Base-by-base conservation (phyloP, 2,888 invertebrate species). In the Nebria brevicollis region DNA sequence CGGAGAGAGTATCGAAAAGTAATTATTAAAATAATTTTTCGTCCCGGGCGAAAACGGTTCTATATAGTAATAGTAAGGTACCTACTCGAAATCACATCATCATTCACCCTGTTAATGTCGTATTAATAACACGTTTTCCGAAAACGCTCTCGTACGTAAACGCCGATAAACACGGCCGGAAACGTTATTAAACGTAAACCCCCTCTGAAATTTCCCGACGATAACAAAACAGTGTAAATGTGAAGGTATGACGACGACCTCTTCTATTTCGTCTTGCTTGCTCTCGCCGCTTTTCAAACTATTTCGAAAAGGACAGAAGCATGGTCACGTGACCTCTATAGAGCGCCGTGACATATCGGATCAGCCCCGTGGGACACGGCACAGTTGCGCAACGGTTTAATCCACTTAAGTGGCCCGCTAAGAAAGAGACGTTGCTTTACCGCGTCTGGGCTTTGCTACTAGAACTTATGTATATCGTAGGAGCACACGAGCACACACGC, bases 311-410 rank as follows among this genome's bases (percentile, higher is more conserved):
- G 54, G 81, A 70, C 8, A 26, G 70, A 70, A 26, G 11, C 8
- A 82, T 82, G 82, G 82, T 83, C 82, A 83, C 81, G 82, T 78
- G 83, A 83, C 82, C 77, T 75, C 73, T 73, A 73, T 73, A 73
- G 73, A 73, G 26, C 73, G n/a, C 73, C 82, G 81, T 83, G 83
- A 83, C 83, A 83, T 83, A 83, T 84, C 83, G 84, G 83, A 83
- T 82, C 82, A 81, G 82, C 73, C 82, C 83, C 84, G 83, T 79
- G 82, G 79, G 83, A 72, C 83, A 83, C 82, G 82, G 83, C 84
- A 84, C 84, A 83, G 84, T 84, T 84, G 84, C 84, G 84, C 84
- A 85, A 85, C 85, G 84, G 85, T 85, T 85, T 85, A 85, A 85
- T 85, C 85, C 85, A 85, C 84, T 85, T 85, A 85, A 85, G 84